These are phyloP conservation scores for Macrophya annulata DNA, from an alignment of 2,888 invertebrate species.

Conservation along the genomic window DNA sequence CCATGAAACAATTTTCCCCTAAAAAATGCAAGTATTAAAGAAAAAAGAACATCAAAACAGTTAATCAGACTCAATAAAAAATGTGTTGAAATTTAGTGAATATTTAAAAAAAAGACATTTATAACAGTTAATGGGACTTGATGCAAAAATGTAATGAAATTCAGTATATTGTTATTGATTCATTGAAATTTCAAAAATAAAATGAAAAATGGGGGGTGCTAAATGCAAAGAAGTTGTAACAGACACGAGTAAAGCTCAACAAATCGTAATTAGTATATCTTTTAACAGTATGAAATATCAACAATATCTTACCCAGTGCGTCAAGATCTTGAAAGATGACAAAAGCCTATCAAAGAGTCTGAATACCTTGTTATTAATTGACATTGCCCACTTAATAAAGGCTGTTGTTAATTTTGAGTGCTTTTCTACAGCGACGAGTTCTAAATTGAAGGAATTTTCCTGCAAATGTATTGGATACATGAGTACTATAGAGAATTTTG, in stretches of 20 bases:
- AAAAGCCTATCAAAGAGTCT: not conserved
- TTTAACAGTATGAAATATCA: slow-evolving; percentile 38
- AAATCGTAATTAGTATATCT: not conserved
- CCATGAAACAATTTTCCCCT: too few relatives aligned
- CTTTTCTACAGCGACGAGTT: not conserved
- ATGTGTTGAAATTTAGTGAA: too few relatives aligned
- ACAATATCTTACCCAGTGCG: slow-evolving; percentile 7
- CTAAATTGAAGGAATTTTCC: not conserved
- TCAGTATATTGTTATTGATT: too few relatives aligned
- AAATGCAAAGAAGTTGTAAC: slow-evolving; percentile 5
- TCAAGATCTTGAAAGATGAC: slow-evolving; percentile 6
- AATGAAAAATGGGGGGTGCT: too few relatives aligned
- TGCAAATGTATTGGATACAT: slow-evolving; percentile 34
- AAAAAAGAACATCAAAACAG: too few relatives aligned
- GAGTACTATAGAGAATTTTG: not conserved
- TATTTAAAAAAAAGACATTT: too few relatives aligned
- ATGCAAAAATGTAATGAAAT: too few relatives aligned
- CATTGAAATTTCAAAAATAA: too few relatives aligned
- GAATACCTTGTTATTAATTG: slow-evolving; percentile 1
- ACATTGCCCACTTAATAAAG: slow-evolving; percentile 18
- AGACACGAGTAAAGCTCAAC: slow-evolving; percentile 13
- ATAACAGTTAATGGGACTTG: too few relatives aligned
- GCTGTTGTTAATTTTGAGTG: slow-evolving; percentile 12
- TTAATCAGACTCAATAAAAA: too few relatives aligned
- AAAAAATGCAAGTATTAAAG: too few relatives aligned